Evolutionary conservation across 2,888 invertebrate species (phyloP).

Genomic region (Anarsia innoxiella): DNA sequence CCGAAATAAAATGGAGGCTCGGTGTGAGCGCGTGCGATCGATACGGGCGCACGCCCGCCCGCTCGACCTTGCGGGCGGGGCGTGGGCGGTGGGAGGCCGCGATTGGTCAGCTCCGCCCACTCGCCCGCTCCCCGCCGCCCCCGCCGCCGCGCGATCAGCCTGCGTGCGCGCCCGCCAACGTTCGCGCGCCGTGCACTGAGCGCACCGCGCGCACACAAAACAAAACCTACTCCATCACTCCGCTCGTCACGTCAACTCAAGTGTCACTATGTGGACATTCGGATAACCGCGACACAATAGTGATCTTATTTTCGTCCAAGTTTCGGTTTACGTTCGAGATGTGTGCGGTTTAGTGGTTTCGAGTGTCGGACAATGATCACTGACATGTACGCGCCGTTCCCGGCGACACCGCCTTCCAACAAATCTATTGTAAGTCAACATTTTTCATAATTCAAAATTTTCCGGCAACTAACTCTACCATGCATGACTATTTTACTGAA

Average conservation of each 20-base stretch:
- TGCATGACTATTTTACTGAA: too few species aligned
- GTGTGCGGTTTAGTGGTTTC: slow-evolving; percentile 37
- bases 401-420: slow-evolving; percentile 57
- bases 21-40: slow-evolving; percentile 64
- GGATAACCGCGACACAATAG: too few species aligned
- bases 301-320: slow-evolving; percentile 14
- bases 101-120: slow-evolving; percentile 52
- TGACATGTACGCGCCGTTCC: slow-evolving; percentile 67
- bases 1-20: slow-evolving; percentile 73
- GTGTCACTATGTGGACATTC: slow-evolving; percentile 28
- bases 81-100: slow-evolving; percentile 62
- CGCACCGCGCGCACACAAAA: slow-evolving; percentile 20
- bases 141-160: slow-evolving; percentile 24
- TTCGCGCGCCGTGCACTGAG: slow-evolving; percentile 26
- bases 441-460: background rate
- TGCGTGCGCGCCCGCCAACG: slow-evolving; percentile 20
- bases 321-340: slow-evolving; percentile 16
- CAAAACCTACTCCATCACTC: slow-evolving; percentile 20
- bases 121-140: slow-evolving; percentile 30
- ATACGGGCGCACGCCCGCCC: slow-evolving; percentile 42
- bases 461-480: too few species aligned
- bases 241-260: slow-evolving; percentile 9
- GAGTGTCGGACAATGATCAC: slow-evolving; percentile 57
- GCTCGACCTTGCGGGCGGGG: slow-evolving; percentile 66
- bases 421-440: slow-evolving; percentile 67